phyloP scores from a whole-genome alignment of 2,888 invertebrate species.

The Aleiodes testaceus region DNA sequence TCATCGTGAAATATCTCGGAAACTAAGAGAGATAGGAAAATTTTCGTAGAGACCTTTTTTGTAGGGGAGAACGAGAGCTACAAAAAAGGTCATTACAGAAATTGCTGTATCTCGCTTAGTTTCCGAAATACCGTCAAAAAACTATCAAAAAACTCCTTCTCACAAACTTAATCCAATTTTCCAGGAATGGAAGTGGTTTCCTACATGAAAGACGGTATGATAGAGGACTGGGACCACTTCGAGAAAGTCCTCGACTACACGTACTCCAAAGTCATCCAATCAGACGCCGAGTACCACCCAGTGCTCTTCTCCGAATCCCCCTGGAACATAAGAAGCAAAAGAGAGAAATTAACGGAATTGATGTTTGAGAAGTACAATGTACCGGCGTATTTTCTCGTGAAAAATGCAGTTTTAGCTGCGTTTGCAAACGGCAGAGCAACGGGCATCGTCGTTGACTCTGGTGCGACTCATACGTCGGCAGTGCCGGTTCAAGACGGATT shows the following conservation, averaged over 20 bases:
- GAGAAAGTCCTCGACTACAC: constrained; percentile 95
- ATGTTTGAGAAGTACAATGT: constrained; percentile 99
- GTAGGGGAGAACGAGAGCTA: too few relatives aligned
- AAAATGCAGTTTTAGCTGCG: constrained; percentile 97
- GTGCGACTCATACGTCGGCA: constrained; percentile 98
- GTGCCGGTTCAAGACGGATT: constrained; percentile 98
- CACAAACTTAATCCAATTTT: constrained; percentile 68
- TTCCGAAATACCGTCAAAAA: too few relatives aligned
- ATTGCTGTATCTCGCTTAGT: too few relatives aligned
- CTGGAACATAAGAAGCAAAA: constrained; percentile 93
- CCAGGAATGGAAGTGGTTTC: constrained; percentile 89
- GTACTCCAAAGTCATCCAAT: constrained; percentile 93
- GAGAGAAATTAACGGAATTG: constrained; percentile 96
- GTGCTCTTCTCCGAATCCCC: constrained; percentile 98
- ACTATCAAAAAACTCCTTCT: too few relatives aligned
- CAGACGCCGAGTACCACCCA: constrained; percentile 96
- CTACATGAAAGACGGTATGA: constrained; percentile 98
- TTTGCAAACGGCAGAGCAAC: constrained; percentile 96
- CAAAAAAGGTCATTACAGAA: too few relatives aligned
- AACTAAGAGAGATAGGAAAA: too few relatives aligned
- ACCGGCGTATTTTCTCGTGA: constrained; percentile 97
- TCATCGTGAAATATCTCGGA: too few relatives aligned
- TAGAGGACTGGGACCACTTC: constrained; percentile 99
- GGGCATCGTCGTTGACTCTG: constrained; percentile 94
- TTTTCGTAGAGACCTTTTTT: too few relatives aligned